Percentiles rank a stretch among this genome's conserved stretches.
These are phyloP conservation scores for Pyxicephalus adspersus DNA, from an alignment of 2,113 vertebrate genomes.

Conservation along the genomic window DNA sequence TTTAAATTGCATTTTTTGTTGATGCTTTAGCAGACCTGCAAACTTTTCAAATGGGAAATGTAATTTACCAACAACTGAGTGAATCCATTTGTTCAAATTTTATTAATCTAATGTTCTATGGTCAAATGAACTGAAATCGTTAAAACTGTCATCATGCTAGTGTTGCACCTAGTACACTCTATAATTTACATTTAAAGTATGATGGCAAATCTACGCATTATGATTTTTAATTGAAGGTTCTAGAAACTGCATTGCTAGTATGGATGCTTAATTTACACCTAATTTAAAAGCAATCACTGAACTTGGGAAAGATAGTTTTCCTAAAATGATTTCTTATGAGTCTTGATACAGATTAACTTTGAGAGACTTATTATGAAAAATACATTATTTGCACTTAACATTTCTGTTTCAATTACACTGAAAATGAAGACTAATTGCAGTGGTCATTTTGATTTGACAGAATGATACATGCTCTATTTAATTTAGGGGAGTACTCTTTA, in stretches of 20 bases:
- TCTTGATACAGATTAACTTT: constrained; percentile 45
- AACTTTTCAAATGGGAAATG: constrained; percentile 51
- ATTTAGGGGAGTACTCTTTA: not conserved
- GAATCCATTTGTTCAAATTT: constrained; percentile 60
- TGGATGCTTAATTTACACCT: constrained; percentile 60
- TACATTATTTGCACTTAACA: constrained; percentile 38
- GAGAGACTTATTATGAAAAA: constrained; percentile 38
- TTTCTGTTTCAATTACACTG: constrained; percentile 42
- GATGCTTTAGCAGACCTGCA: constrained; percentile 53
- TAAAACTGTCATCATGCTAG: constrained; percentile 61
- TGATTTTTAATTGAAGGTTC: constrained; percentile 65
- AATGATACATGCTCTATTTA: constrained; percentile 53
- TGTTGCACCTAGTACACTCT: constrained; percentile 57
- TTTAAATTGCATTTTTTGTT: constrained; percentile 51
- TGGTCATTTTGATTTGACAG: constrained; percentile 61
- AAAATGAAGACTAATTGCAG: constrained; percentile 35
- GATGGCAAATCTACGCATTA: constrained; percentile 63
- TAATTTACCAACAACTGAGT: constrained; percentile 61
- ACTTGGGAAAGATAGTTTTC: constrained; percentile 18
- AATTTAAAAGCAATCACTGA: constrained; percentile 54
- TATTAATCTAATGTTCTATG: constrained; percentile 63
- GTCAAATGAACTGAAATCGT: constrained; percentile 65
- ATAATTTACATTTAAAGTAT: constrained; percentile 65
- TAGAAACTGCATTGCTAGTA: constrained; percentile 60
- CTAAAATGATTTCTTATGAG: constrained; percentile 47